Evolutionary conservation across 2,888 invertebrate species (phyloP), one percentile per base, ranked within the genome.

Genomic region (Himalopsyche anomala): DNA sequence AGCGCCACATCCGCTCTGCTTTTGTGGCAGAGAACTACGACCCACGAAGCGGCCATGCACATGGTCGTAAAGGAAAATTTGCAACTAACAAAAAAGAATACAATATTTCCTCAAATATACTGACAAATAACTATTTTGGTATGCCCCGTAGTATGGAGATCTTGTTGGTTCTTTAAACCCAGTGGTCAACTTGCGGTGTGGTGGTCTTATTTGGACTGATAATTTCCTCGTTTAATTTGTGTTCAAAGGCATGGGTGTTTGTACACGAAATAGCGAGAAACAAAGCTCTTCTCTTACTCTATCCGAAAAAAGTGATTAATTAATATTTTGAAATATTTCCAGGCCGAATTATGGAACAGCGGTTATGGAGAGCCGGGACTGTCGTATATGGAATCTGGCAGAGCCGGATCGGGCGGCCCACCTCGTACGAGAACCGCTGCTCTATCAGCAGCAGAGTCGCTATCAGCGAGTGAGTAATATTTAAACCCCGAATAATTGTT

Each of bases 381-480:
- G 40, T 28, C 80, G 5, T 88, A 88, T 51, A 56, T 82, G 40
- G 87, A 86, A 36, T 74, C 82, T 11, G 62, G 86, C 42, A 85
- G 88, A 51, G 36, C 82, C 8, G 19, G 82, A 12, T 62, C 87
- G 86, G 19, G 89, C 88, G 54, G 89, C 90, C 85, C 89, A 90
- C 28, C 89, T 89, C 56, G 54, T 15, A n/a, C 81, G 85, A 11
- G 90, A n/a, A 81, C 83, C 15, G 74, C 81, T 19, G 36, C 90
- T 38, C 89, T 92, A 19, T 92, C 91, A 80, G 93, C 93, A 2
- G 91, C 93, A 0, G 92, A 93, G 0, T 92, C 92, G 8, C 90
- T 93, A 11, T 91, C 92, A 88, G 92, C 93, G 89, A 92, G 94
- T 94, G 90, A 93, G 94, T 93, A 80, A 9, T n/a, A 19, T 80